A percentile compares a stretch with the other conserved stretches of the same genome.
phyloP scores from a whole-genome alignment of 2,888 invertebrate species.

The Desoria tigrina region DNA sequence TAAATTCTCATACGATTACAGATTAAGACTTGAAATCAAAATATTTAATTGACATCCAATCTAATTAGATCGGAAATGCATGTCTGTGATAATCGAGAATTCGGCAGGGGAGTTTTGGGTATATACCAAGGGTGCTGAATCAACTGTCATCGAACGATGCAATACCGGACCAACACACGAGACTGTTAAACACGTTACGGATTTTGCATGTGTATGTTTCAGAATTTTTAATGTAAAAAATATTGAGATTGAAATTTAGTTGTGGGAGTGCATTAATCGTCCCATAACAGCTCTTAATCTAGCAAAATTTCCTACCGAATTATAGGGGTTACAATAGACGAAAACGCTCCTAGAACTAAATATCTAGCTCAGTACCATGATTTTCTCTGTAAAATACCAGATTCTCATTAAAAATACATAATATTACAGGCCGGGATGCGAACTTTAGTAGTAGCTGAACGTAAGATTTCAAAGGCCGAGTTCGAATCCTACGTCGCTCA shows the following conservation, averaged over 20 bases:
- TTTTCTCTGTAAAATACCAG: too few species aligned
- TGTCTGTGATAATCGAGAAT: conserved; percentile 84
- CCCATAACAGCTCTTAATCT: too few species aligned
- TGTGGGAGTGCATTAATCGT: too few species aligned
- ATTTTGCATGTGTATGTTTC: conserved; percentile 62
- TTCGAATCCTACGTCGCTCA: conserved; percentile 61
- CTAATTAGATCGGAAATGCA: conserved; percentile 60
- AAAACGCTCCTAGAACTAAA: too few species aligned
- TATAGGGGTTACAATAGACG: too few species aligned
- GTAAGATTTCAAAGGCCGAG: conserved; percentile 68
- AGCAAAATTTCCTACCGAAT: too few species aligned
- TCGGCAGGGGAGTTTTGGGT: conserved; percentile 68
- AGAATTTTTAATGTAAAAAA: too few species aligned
- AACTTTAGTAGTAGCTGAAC: conserved; percentile 77
- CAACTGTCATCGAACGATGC: conserved; percentile 69
- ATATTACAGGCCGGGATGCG: conserved; percentile 67
- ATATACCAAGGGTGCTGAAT: conserved; percentile 81
- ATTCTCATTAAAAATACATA: neutral
- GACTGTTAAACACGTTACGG: conserved; percentile 59
- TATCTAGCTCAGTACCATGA: too few species aligned
- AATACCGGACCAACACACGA: conserved; percentile 57
- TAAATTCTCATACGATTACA: too few species aligned
- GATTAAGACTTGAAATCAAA: too few species aligned
- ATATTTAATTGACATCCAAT: too few species aligned
- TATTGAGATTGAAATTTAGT: conserved; percentile 11